Percentiles rank a stretch among this genome's conserved stretches.
Evolutionary conservation across 2,113 vertebrate genomes (phyloP).

Genomic region (Meleagris gallopavo): DNA sequence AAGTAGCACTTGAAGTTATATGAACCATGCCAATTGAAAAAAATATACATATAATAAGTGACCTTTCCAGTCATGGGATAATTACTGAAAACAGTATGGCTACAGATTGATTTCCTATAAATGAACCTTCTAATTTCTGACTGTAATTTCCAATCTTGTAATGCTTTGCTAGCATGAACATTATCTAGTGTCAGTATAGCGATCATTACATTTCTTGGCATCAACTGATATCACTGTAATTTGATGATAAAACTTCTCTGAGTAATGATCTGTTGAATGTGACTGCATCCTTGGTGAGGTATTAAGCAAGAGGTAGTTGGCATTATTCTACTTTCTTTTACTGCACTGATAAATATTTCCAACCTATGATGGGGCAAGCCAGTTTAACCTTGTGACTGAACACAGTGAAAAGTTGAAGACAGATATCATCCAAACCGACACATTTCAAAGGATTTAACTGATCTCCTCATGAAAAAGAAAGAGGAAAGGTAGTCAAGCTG

Average conservation of each 20-base stretch:
- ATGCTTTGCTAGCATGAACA: neutral
- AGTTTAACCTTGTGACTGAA: neutral
- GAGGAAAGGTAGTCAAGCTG: neutral
- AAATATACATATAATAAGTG: neutral
- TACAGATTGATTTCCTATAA: neutral
- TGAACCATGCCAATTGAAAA: neutral
- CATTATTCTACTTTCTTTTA: neutral
- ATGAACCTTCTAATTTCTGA: neutral
- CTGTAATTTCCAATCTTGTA: neutral
- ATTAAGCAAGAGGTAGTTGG: neutral
- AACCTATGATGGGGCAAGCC: neutral
- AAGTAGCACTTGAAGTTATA: neutral
- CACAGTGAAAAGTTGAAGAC: neutral
- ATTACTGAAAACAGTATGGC: neutral
- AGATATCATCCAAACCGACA: neutral
- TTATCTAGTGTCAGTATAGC: neutral
- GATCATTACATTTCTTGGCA: neutral
- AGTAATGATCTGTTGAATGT: neutral
- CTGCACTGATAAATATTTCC: neutral
- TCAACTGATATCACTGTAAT: neutral
- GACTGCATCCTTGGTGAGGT: neutral
- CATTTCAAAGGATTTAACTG: neutral
- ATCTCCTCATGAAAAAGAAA: neutral
- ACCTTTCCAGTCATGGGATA: neutral
- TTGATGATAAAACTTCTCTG: neutral